Evolutionary conservation across 2,113 vertebrate species (phyloP).

Genomic region (Gobio gobio): DNA sequence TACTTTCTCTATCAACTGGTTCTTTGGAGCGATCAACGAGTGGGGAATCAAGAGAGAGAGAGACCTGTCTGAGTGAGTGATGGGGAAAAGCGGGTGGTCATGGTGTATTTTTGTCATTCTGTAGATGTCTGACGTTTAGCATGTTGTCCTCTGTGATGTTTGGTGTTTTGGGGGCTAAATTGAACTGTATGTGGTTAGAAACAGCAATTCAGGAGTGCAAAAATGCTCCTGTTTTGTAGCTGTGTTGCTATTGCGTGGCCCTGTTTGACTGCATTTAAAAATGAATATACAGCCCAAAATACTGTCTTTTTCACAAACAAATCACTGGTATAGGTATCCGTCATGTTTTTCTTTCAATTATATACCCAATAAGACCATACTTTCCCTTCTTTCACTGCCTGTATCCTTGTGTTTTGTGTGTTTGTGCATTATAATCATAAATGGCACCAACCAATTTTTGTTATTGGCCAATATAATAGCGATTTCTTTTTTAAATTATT

Average conservation of each 20-base stretch:
- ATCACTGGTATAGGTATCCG: neutral
- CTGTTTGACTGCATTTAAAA: neutral
- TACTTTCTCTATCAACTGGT: constrained; percentile 55
- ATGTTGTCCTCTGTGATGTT: neutral
- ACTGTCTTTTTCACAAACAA: neutral
- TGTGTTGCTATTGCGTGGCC: neutral
- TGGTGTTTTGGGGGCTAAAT: neutral
- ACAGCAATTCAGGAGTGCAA: neutral
- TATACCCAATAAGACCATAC: neutral
- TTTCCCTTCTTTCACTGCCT: neutral
- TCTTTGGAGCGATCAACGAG: constrained; percentile 42
- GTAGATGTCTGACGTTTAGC: neutral
- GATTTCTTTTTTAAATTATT: no score
- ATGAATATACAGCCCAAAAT: constrained; percentile 41
- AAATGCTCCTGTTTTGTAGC: neutral
- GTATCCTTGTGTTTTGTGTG: neutral
- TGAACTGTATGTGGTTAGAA: neutral
- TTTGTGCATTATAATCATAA: neutral
- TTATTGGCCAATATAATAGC: no score
- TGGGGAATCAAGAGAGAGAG: constrained; percentile 51
- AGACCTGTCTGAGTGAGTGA: constrained; percentile 65
- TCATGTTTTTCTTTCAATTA: no score
- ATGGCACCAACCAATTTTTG: neutral
- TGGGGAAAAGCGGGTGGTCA: neutral
- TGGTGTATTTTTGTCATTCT: constrained; percentile 11